phyloP scores from a whole-genome alignment of 1,140 invertebrate genomes.

The Calephelis virginiensis region DNA sequence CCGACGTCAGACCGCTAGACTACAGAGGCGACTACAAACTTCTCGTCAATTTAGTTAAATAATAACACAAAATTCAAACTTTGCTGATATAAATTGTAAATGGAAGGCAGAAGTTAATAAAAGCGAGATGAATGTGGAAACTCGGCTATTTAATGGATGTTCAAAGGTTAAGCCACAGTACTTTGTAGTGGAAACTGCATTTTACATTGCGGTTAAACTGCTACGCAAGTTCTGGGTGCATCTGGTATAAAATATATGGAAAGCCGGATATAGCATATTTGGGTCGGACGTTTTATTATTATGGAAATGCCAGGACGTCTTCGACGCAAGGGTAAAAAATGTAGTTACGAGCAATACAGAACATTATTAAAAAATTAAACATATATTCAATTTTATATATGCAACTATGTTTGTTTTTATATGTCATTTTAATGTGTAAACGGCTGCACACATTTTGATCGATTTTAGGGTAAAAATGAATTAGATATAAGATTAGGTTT shows the following conservation, averaged over 20 bases:
- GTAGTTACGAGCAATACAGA: too few relatives aligned
- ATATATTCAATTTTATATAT: too few relatives aligned
- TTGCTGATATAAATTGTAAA: background rate
- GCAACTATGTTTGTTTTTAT: too few relatives aligned
- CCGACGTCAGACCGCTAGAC: too few relatives aligned
- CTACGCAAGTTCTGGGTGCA: background rate
- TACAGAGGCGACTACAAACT: too few relatives aligned
- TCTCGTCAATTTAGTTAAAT: background rate
- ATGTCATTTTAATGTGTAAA: too few relatives aligned
- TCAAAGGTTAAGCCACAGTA: constrained; percentile 1
- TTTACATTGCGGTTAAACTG: constrained; percentile 10
- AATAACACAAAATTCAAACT: background rate
- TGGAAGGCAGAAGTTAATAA: constrained; percentile 1
- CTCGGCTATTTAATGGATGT: constrained; percentile 9
- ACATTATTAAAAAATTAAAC: too few relatives aligned
- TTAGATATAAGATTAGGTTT: too few relatives aligned
- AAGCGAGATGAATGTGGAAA: background rate
- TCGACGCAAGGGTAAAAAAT: background rate
- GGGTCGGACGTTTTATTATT: constrained; percentile 6
- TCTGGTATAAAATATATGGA: background rate
- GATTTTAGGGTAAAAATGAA: too few relatives aligned
- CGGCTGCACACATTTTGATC: too few relatives aligned
- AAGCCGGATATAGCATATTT: constrained; percentile 4
- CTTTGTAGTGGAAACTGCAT: constrained; percentile 6
- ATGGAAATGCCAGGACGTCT: constrained; percentile 5